Conservation (phyloP, 2,888 invertebrate species). For the Dasypogon diadema region DNA sequence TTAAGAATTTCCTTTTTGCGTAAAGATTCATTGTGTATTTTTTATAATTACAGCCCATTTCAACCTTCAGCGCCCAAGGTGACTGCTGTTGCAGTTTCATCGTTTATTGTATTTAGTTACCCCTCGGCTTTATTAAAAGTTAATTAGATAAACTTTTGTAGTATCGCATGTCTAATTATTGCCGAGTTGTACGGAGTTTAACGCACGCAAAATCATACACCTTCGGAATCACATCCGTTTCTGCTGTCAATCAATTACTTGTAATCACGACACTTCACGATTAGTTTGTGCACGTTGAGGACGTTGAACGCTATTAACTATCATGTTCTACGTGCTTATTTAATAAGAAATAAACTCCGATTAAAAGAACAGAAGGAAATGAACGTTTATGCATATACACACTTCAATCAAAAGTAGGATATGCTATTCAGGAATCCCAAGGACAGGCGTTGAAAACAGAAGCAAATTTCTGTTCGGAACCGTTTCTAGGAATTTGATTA, state of each 20-base stretch:
- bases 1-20: constrained; percentile 1
- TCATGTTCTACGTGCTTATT: too few species aligned
- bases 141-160: constrained; percentile 4
- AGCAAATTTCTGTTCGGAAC: too few species aligned
- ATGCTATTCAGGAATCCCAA: too few species aligned
- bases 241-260: constrained; percentile 8
- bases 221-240: not conserved
- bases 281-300: too few species aligned
- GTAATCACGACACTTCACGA: too few species aligned
- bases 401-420: too few species aligned
- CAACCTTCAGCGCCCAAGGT: not conserved
- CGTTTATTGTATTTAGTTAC: constrained; percentile 6
- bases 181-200: not conserved
- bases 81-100: not conserved
- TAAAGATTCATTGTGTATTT: constrained; percentile 1
- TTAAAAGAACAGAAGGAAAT: too few species aligned
- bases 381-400: too few species aligned
- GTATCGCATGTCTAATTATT: constrained; percentile 11
- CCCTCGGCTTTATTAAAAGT: constrained; percentile 7
- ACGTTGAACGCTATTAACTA: too few species aligned
- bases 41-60: constrained; percentile 4
- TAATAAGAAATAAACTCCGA: too few species aligned
- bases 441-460: too few species aligned
- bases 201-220: constrained; percentile 10
- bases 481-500: too few species aligned